Percentiles rank a stretch among this genome's conserved stretches.
Evolutionary conservation across 2,113 vertebrate genomes (phyloP).

Genomic region (Colius striatus): DNA sequence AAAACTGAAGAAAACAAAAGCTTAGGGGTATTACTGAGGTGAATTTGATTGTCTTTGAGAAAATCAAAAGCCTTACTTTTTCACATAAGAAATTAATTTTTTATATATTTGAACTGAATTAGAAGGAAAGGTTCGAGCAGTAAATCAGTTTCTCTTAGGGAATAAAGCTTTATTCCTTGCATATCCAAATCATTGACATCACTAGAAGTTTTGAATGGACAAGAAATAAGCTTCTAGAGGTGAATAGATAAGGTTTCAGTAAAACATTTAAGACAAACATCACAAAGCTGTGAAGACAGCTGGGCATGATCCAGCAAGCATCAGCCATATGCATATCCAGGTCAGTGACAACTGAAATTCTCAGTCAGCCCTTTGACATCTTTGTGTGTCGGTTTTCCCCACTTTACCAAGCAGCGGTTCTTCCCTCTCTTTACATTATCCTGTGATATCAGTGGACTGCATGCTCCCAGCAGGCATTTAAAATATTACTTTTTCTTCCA

Average conservation of each 20-base stretch:
- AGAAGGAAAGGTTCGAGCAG: background rate
- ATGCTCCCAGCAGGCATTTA: background rate
- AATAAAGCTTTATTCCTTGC: background rate
- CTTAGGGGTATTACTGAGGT: background rate
- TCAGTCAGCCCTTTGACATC: background rate
- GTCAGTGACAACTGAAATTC: background rate
- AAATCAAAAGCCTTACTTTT: background rate
- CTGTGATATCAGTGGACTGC: background rate
- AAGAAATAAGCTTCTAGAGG: background rate
- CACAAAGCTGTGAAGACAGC: background rate
- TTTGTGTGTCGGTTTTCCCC: background rate
- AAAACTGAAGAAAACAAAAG: conserved; percentile 8
- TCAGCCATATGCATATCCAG: background rate
- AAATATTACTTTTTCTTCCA: too few species aligned
- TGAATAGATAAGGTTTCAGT: background rate
- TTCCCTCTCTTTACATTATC: background rate
- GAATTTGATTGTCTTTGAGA: background rate
- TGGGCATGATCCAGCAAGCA: background rate
- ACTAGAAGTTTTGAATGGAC: background rate
- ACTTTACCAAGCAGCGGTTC: accelerated
- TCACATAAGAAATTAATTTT: background rate
- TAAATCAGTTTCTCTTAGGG: background rate
- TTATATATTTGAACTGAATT: background rate
- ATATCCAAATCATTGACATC: background rate
- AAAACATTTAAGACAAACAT: background rate